Percentiles rank a stretch among this genome's conserved stretches.
phyloP scores from a whole-genome alignment of 2,888 invertebrate genomes.

The Drosophila nr. fundita region DNA sequence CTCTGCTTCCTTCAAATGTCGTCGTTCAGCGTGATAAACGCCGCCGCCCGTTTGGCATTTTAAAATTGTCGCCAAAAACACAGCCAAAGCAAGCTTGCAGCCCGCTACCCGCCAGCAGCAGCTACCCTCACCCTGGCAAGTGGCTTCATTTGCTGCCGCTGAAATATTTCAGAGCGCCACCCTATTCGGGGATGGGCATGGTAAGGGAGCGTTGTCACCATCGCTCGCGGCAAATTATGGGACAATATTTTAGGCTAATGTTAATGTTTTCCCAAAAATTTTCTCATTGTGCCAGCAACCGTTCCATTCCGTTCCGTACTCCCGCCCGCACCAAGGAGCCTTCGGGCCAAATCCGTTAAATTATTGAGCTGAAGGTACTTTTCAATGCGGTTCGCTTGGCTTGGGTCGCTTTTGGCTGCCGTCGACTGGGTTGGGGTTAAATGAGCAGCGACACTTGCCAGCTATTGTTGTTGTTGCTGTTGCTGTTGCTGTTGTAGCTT shows the following conservation, averaged over 20 bases:
- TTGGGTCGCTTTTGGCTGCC: constrained; percentile 46
- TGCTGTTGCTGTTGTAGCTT: constrained; percentile 55
- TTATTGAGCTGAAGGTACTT: constrained; percentile 82
- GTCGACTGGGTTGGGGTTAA: constrained; percentile 66
- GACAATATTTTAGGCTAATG: constrained; percentile 84
- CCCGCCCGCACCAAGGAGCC: constrained; percentile 38
- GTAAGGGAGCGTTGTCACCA: constrained; percentile 64
- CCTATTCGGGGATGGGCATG: constrained; percentile 6
- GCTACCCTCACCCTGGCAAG: constrained; percentile 55
- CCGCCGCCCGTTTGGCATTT: constrained; percentile 78
- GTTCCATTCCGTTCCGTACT: not conserved
- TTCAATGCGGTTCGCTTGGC: constrained; percentile 77
- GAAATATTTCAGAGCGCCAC: constrained; percentile 67
- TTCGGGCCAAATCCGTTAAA: constrained; percentile 81
- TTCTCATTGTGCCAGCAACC: constrained; percentile 72
- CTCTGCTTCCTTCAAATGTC: constrained; percentile 56
- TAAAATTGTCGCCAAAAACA: constrained; percentile 80
- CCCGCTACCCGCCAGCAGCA: constrained; percentile 4
- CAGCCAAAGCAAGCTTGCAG: constrained; percentile 37
- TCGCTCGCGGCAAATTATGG: constrained; percentile 83
- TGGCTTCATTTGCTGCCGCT: constrained; percentile 76
- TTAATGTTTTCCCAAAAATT: constrained; percentile 81
- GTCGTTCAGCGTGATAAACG: constrained; percentile 81
- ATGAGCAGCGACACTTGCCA: constrained; percentile 74
- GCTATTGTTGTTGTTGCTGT: constrained; percentile 44